A percentile compares a stretch with the other conserved stretches of the same genome.
These are phyloP conservation scores for Cichlasoma orientale DNA, from an alignment of 2,797 vertebrate genomes.

Conservation along the genomic window DNA sequence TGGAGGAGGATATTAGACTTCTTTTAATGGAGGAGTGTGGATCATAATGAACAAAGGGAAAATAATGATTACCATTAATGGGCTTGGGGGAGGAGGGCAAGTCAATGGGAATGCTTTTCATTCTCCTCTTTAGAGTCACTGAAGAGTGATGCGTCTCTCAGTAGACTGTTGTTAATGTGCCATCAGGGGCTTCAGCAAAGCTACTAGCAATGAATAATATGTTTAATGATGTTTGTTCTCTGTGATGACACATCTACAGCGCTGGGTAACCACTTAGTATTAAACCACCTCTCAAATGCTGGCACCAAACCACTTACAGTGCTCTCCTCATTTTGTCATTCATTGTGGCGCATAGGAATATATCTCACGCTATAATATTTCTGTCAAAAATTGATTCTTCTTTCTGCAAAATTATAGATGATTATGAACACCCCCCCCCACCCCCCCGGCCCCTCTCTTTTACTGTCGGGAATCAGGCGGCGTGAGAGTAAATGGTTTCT, in stretches of 20 bases:
- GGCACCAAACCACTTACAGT: slow-evolving; percentile 36
- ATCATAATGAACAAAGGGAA: slow-evolving; percentile 73
- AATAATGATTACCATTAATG: slow-evolving; percentile 78
- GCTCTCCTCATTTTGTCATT: slow-evolving; percentile 48
- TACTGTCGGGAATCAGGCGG: slow-evolving; percentile 22
- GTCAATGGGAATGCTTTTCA: slow-evolving; percentile 68
- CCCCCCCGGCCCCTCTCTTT: background rate
- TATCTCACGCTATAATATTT: slow-evolving; percentile 49
- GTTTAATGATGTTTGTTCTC: slow-evolving; percentile 80
- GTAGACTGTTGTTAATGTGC: slow-evolving; percentile 77
- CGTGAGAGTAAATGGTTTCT: slow-evolving; percentile 52
- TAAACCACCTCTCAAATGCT: slow-evolving; percentile 49
- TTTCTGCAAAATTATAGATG: slow-evolving; percentile 45
- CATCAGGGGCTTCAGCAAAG: slow-evolving; percentile 67
- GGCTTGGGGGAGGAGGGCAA: slow-evolving; percentile 64
- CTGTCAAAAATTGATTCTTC: slow-evolving; percentile 59
- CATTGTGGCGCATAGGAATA: slow-evolving; percentile 34
- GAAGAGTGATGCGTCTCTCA: slow-evolving; percentile 72
- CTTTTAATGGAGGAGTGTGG: slow-evolving; percentile 67
- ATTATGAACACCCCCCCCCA: slow-evolving; percentile 39
- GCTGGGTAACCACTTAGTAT: slow-evolving; percentile 58
- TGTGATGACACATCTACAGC: slow-evolving; percentile 67
- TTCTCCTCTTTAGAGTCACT: slow-evolving; percentile 66
- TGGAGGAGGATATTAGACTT: slow-evolving; percentile 55
- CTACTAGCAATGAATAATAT: slow-evolving; percentile 73